Base-by-base conservation (phyloP, 2,113 vertebrate species). In the Platycercus adscitus region DNA sequence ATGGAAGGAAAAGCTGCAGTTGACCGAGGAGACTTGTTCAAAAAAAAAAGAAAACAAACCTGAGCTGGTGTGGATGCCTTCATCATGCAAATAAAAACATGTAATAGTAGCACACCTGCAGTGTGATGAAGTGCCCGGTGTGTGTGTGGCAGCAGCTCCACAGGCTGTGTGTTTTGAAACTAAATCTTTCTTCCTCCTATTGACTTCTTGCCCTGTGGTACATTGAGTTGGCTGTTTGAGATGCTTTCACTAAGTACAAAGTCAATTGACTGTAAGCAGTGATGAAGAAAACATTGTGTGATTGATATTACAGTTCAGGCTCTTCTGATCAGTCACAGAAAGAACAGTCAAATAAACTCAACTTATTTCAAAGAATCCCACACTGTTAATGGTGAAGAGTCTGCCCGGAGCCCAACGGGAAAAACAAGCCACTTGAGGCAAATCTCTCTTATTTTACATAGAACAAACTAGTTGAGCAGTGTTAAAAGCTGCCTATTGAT, bases 401-500 rank as follows among this genome's bases (percentile, higher is more conserved):
- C 94, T 85, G 92, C 81, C 92, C 39, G 56, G 77, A 96, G 92
- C 89, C 86, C 72, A 76, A 63, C 70, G 91, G 96, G 87, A 96
- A 93, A 96, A 95, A 94, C 91, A 96, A 95, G 73, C 58, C 94
- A 93, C 96, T 96, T 92, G 95, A 96, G 96, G 94, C n/a, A 96
- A 95, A 97, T 95, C 92, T 95, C 94, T 97, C 82, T 92, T 95
- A 94, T 95, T 97, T 96, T 97, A 95, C 96, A 85, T 93, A 94
- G 94, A 96, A 94, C 90, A 97, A 96, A 97, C 96, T 88, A 96
- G 95, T 93, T 97, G 96, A 98, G 94, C 95, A 94, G 96, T 98
- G 97, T 98, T 98, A 98, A 98, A 98, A 98, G 98, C 98, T 97
- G 88, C 88, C 83, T 98, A 98, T 98, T 97, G 98, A 98, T 98